Conservation (phyloP, 2,888 invertebrate genomes). For the Poecilobothrus nobilitatus region DNA sequence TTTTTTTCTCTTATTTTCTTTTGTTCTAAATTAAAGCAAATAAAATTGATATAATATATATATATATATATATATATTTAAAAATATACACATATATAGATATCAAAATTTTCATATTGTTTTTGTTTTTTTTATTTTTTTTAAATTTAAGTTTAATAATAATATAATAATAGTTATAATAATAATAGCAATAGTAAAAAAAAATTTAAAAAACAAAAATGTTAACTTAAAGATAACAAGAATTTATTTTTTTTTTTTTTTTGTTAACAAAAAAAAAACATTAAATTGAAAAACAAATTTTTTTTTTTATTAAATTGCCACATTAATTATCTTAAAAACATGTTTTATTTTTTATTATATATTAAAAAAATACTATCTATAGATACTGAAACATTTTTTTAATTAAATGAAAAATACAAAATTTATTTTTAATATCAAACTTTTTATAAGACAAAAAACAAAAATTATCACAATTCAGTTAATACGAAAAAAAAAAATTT, state of each 20-base stretch:
- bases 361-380: too few relatives aligned
- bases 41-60: neutral
- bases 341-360: neutral
- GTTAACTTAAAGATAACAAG: neutral
- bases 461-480: too few relatives aligned
- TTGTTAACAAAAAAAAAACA: neutral
- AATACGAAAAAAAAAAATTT: too few relatives aligned
- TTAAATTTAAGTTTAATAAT: neutral
- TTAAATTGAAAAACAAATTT: neutral
- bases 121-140: neutral
- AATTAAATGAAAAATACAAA: too few relatives aligned
- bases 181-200: neutral
- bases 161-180: neutral
- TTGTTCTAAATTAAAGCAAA: slow-evolving; percentile 1
- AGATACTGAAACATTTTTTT: too few relatives aligned
- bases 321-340: neutral
- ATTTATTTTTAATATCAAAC: too few relatives aligned
- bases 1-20: neutral
- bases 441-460: too few relatives aligned
- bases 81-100: too few relatives aligned
- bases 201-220: neutral
- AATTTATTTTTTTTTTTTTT: too few relatives aligned
- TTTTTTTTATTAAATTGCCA: neutral
- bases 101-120: too few relatives aligned
- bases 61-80: neutral